Conservation (phyloP, 1,140 invertebrate genomes). For the Pollicipes pollicipes region DNA sequence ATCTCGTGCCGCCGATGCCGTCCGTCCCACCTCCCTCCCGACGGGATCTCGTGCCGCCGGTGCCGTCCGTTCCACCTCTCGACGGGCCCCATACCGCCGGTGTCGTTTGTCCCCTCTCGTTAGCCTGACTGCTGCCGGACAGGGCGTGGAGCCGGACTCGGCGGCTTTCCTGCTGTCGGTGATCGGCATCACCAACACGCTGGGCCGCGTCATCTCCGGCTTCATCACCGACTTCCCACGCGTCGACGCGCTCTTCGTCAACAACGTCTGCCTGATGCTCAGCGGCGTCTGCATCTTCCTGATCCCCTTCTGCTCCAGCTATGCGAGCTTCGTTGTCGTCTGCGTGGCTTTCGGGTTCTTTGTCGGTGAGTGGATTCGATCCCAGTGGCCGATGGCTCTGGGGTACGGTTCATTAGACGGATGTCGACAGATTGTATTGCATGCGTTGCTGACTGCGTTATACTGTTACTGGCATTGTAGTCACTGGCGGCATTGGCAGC, state of each 20-base stretch:
- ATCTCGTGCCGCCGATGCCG: too few species aligned
- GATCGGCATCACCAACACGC: conserved; percentile 86
- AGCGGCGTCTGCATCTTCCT: conserved; percentile 67
- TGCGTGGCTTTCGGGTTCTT: conserved; percentile 87
- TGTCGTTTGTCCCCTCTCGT: too few species aligned
- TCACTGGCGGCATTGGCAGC: neutral
- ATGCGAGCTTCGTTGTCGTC: conserved; percentile 54
- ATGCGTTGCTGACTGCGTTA: conserved; percentile 2
- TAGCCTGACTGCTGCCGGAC: too few species aligned
- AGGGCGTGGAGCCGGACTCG: conserved; percentile 45
- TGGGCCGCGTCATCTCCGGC: conserved; percentile 36
- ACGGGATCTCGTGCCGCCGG: too few species aligned
- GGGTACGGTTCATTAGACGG: conserved; percentile 6
- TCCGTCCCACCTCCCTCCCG: too few species aligned
- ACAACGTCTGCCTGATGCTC: conserved; percentile 80
- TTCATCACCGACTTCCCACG: conserved; percentile 30
- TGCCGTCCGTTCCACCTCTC: too few species aligned
- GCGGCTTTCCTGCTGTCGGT: conserved; percentile 80
- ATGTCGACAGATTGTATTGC: neutral
- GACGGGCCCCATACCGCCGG: too few species aligned
- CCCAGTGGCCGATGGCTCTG: conserved; percentile 9
- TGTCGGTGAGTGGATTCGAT: conserved; percentile 68
- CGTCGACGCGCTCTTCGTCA: conserved; percentile 73
- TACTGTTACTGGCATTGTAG: conserved; percentile 1
- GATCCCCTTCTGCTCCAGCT: conserved; percentile 66